Evolutionary conservation across 1,140 invertebrate genomes (phyloP).

Genomic region (Choristoneura fumiferana): DNA sequence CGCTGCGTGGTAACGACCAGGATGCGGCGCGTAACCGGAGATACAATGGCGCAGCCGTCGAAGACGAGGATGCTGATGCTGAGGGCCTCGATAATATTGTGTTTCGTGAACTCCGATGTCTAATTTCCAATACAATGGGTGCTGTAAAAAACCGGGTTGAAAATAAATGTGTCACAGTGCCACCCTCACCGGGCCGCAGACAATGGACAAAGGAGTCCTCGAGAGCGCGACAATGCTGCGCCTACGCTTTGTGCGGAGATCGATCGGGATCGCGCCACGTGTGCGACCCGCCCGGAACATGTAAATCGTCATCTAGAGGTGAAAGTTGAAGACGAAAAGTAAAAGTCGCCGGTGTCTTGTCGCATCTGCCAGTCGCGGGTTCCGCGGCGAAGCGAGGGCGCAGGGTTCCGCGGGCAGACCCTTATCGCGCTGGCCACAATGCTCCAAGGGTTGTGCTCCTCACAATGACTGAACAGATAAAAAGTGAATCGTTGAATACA

Average conservation of each 20-base stretch:
- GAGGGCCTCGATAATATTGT: conserved; percentile 64
- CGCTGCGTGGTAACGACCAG: conserved; percentile 31
- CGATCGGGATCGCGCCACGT: conserved; percentile 52
- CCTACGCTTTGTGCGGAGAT: conserved; percentile 64
- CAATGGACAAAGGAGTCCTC: conserved; percentile 69
- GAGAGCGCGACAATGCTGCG: conserved; percentile 53
- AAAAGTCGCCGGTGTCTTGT: conserved; percentile 57
- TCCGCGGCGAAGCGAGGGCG: conserved; percentile 41
- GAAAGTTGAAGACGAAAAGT: conserved; percentile 74
- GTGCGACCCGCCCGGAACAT: conserved; percentile 58
- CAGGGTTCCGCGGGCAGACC: conserved; percentile 25
- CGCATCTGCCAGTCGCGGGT: conserved; percentile 27
- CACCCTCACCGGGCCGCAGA: conserved; percentile 65
- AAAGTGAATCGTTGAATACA: conserved; percentile 46
- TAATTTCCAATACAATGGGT: conserved; percentile 76
- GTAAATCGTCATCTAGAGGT: conserved; percentile 69
- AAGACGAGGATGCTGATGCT: conserved; percentile 54
- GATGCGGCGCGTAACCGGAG: conserved; percentile 42
- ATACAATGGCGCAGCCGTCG: conserved; percentile 51
- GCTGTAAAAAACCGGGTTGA: conserved; percentile 66
- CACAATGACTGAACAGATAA: conserved; percentile 52
- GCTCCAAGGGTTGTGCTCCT: conserved; percentile 45
- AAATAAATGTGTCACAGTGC: conserved; percentile 76
- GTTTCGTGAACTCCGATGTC: conserved; percentile 70
- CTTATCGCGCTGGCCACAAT: conserved; percentile 50